Base-by-base conservation (phyloP, 2,113 vertebrate genomes). In the Periophthalmus modestus region DNA sequence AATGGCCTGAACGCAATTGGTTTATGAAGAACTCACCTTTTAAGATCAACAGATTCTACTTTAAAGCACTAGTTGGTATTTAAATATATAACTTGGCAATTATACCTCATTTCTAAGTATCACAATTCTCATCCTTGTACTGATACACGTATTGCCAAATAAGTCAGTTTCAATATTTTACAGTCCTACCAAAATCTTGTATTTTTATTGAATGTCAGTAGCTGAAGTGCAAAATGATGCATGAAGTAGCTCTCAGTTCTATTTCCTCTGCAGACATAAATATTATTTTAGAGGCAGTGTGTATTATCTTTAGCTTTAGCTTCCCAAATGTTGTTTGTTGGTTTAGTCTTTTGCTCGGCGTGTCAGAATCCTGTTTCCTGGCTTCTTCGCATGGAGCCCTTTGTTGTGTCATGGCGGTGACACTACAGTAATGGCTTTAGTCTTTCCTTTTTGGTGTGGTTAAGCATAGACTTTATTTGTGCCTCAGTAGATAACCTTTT, bases 351-450 rank as follows among this genome's bases (percentile, higher is more conserved):
- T 54, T 72, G 72, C 7, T 72, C n/a, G 52, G 59, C 47, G 39
- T 78, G 75, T 85, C 74, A 82, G 55, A 82, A 61, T 68, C 75
- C 55, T 54, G 57, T 7, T 65, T 66, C 10, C 75, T 16, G 7
- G n/a, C 24, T 43, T 81, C 52, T 69, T 34, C 62, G 21, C 54
- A 46, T n/a, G 48, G 68, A 84, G 71, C 75, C 69, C 58, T 48
- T 50, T 71, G 23, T 73, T 82, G 71, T 86, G 71, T 55, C 66
- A 63, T 69, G 71, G 72, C 34, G 81, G 39, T 72, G 63, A 28
- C 69, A 66, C 52, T 66, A 4, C 48, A 39, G 48, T 77, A 67
- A 79, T 74, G 77, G 69, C 47, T 24, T 36, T 61, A 55, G 15
- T 78, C 73, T 48, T 34, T 62, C 59, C 28, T 18, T 24, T 61